A percentile compares a stretch with the other conserved stretches of the same genome.
phyloP scores from a whole-genome alignment of 2,888 invertebrate species.

The Ormia ochracea region DNA sequence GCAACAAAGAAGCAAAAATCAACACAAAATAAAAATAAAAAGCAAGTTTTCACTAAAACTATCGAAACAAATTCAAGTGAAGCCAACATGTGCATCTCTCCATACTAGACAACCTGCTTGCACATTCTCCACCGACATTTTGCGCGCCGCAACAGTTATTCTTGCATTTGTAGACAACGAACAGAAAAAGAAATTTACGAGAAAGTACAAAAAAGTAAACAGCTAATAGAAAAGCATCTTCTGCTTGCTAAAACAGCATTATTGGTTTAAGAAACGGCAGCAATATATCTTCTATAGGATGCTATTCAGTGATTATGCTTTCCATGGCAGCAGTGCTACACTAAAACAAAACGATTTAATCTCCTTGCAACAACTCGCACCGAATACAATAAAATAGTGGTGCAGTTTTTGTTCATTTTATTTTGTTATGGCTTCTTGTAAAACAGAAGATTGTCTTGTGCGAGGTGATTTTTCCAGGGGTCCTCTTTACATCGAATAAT shows the following conservation, averaged over 20 bases:
- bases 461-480: background rate
- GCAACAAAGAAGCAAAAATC: constrained; percentile 12
- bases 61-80: constrained; percentile 18
- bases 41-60: constrained; percentile 11
- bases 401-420: background rate
- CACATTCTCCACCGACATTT: background rate
- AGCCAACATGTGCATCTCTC: constrained; percentile 38
- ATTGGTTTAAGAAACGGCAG: constrained; percentile 51
- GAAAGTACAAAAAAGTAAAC: constrained; percentile 2
- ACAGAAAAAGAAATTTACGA: constrained; percentile 12
- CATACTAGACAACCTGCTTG: background rate
- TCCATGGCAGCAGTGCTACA: background rate
- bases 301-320: constrained; percentile 9
- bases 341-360: constrained; percentile 50
- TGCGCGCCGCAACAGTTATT: background rate
- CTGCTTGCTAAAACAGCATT: constrained; percentile 31
- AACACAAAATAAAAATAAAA: constrained; percentile 8
- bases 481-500: background rate
- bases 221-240: constrained; percentile 9
- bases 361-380: constrained; percentile 26
- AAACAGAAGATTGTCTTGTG: background rate
- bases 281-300: constrained; percentile 50
- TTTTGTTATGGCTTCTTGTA: background rate
- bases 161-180: constrained; percentile 14
- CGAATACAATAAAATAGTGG: constrained; percentile 14